Percentiles rank a stretch among this genome's conserved stretches.
These are phyloP conservation scores for Leucophenga maculata DNA, from an alignment of 2,888 invertebrate species.

Conservation along the genomic window DNA sequence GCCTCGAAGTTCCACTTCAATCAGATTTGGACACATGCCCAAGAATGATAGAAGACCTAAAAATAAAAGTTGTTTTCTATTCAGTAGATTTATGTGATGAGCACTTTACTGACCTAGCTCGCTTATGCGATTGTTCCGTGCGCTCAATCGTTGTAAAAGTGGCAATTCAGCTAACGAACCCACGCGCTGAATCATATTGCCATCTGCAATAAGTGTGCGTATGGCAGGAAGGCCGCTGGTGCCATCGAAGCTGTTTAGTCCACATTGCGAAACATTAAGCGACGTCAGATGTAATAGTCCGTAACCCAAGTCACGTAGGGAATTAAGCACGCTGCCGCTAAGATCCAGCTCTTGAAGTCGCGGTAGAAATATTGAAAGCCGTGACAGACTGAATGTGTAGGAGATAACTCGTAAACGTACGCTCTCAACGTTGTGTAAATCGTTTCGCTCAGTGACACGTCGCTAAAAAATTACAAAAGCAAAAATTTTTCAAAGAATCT, in stretches of 20 bases:
- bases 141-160: constrained; percentile 72
- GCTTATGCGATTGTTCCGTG: constrained; percentile 68
- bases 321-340: constrained; percentile 79
- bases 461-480: constrained; percentile 57
- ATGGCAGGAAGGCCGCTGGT: constrained; percentile 78
- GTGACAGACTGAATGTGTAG: constrained; percentile 76
- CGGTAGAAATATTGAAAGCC: constrained; percentile 78
- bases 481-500: too few relatives aligned
- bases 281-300: constrained; percentile 74
- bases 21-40: constrained; percentile 73
- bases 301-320: constrained; percentile 80
- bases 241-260: constrained; percentile 79
- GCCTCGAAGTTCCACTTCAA: constrained; percentile 74
- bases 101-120: constrained; percentile 51
- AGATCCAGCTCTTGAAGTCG: constrained; percentile 76
- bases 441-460: constrained; percentile 72
- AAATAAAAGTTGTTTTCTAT: too few relatives aligned
- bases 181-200: constrained; percentile 77
- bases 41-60: constrained; percentile 63
- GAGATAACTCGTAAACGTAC: constrained; percentile 79
- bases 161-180: constrained; percentile 76
- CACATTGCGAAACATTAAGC: constrained; percentile 78
- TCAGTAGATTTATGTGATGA: too few relatives aligned
- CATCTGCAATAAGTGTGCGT: constrained; percentile 77
- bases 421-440: constrained; percentile 74